Base-by-base conservation (phyloP, 2,888 invertebrate species). In the Helicoverpa assulta region DNA sequence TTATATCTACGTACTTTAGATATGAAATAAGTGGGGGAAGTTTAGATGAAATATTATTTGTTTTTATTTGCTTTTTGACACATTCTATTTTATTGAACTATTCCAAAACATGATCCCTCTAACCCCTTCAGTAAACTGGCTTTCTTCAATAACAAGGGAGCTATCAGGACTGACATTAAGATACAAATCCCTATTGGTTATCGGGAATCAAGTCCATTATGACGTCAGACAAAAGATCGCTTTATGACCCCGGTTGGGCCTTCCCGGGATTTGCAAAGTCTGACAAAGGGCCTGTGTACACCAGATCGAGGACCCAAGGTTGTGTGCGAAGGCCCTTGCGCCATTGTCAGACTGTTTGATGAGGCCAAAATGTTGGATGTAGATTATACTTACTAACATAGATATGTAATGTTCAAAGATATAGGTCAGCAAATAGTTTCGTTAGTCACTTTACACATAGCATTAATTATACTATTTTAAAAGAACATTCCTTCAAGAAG, bases 171-270 rank as follows among this genome's bases (percentile, higher is more conserved):
- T 69, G 51, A 73, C 67, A 73, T 74, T 73, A 74, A 57, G 79
- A 81, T 64, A 82, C 80, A 82, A 80, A 81, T 82, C 81, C 76
- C 75, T 76, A 73, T 80, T 72, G 81, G 72, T 21, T 81, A 78
- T 83, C 72, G 63, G 55, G 47, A 78, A 80, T 81, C 69, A 74
- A 71, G 57, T 43, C 75, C 65, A 78, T 83, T 81, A 83, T 78
- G 40, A 57, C 37, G 55, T 51, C 70, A 79, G 66, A 82, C 81
- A 81, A 82, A 76, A 78, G 78, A 69, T 16, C 53, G 56, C 61
- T 75, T 75, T 75, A 79, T 55, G 50, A 51, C 26, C 19, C 26
- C 54, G 60, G 47, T 60, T 33, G 52, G 56, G 57, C 54, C 63
- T 70, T 67, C 56, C 29, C 37, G n/a, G 55, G 37, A 60, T 61